Base-by-base conservation (phyloP, 1,140 invertebrate genomes). In the Anoplophora glabripennis region DNA sequence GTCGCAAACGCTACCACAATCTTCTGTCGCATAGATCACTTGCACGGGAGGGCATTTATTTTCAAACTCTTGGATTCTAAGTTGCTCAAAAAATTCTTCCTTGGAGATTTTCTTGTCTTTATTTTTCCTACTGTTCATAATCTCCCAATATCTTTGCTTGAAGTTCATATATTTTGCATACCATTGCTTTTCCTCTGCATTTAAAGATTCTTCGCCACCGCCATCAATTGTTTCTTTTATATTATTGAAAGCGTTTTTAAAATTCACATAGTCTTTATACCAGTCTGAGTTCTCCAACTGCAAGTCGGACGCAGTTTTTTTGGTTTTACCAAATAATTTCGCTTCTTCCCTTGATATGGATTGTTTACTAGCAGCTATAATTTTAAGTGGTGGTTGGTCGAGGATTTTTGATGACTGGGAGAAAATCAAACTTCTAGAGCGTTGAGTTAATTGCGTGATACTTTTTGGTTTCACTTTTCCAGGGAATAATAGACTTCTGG, bases 281-380 rank as follows among this genome's bases (percentile, higher is more conserved):
- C 70, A 72, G 0, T 64, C 54, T 1, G 65, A 69, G 36, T 67
- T 60, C 11, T 63, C 60, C 12, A 67, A 68, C 36, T 67, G 40
- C 7, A 67, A 28, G 15, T 53, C 48, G 3, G 57, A 63, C 1
- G 51, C 14, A 4, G 61, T 63, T 53, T 63, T 63, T 37, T 59
- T 55, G 1, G 57, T 42, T 42, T 64, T 64, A 5, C 53, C 57
- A 12, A 64, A 64, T 8, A 60, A 48, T 44, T 53, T 33, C 37
- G 42, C 17, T 57, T 60, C 61, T n/a, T 28, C 21, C 21, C 5
- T 28, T 28, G 5, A 28, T 28, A 28, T 3, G 2, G 5, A 54
- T 44, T 41, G 33, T 38, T 11, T 34, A 17, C 21, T 28, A 42
- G 1, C 14, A 8, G 12, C 14, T 17, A 4, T n/a, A 9, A 3